Evolutionary conservation across 2,113 vertebrate species (phyloP).

Genomic region (Aldabrachelys gigantea): DNA sequence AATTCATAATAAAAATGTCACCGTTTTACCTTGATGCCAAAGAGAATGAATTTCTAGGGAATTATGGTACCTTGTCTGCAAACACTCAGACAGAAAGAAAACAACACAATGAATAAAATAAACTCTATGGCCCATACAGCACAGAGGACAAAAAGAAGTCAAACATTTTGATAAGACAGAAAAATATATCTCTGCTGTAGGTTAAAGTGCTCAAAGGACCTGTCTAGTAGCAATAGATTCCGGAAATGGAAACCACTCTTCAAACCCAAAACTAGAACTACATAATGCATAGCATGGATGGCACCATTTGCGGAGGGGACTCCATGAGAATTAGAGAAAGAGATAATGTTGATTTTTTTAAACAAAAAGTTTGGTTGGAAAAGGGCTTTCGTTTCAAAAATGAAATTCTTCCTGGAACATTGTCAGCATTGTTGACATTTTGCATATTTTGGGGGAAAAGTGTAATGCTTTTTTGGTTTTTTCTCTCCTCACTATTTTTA

Average conservation of each 20-base stretch:
- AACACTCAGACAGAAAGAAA: background rate
- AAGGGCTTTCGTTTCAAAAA: background rate
- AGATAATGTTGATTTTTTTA: background rate
- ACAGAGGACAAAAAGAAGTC: background rate
- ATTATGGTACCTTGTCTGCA: background rate
- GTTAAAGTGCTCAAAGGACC: background rate
- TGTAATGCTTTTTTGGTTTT: background rate
- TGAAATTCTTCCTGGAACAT: background rate
- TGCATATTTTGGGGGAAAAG: background rate
- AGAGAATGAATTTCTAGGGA: background rate
- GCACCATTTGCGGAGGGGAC: background rate
- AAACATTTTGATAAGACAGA: background rate
- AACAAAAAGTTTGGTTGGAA: background rate
- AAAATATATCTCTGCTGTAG: background rate
- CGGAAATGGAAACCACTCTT: accelerated
- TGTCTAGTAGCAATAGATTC: background rate
- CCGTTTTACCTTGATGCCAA: background rate
- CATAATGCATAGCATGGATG: background rate
- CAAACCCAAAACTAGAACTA: background rate
- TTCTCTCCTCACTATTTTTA: slow-evolving; percentile 10
- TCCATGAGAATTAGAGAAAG: background rate
- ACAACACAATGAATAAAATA: accelerated
- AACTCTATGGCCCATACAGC: background rate
- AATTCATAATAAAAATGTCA: background rate
- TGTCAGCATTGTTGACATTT: background rate